Percentiles rank a stretch among this genome's conserved stretches.
Conservation (phyloP, 2,888 invertebrate genomes). For the Spisula solida region DNA sequence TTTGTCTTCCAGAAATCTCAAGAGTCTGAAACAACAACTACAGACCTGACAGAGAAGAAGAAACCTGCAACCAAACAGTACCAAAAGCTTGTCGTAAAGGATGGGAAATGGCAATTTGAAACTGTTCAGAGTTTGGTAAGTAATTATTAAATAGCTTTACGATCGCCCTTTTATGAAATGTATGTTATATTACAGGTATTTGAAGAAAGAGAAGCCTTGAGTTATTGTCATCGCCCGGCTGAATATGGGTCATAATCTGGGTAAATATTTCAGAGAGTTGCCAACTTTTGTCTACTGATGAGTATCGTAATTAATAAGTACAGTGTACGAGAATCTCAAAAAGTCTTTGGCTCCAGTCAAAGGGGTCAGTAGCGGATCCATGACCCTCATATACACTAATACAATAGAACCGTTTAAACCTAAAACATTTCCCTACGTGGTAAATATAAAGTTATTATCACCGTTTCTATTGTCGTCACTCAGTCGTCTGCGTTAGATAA, state of each 20-base stretch:
- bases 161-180: constrained; percentile 42
- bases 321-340: constrained; percentile 37
- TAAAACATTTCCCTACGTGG: too few species aligned
- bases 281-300: constrained; percentile 27
- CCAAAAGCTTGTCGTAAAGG: constrained; percentile 40
- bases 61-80: too few species aligned
- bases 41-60: constrained; percentile 41
- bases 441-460: too few species aligned
- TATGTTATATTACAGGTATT: constrained; percentile 36
- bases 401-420: too few species aligned
- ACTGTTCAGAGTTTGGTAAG: constrained; percentile 47
- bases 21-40: constrained; percentile 36
- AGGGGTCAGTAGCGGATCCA: too few species aligned
- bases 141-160: constrained; percentile 47
- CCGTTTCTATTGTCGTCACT: too few species aligned
- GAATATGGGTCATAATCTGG: constrained; percentile 46
- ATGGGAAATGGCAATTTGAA: constrained; percentile 46
- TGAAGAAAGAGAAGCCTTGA: constrained; percentile 47
- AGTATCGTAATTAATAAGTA: constrained; percentile 43
- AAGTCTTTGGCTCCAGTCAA: neutral
- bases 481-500: too few species aligned
- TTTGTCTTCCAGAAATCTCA: constrained; percentile 28
- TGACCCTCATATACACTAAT: too few species aligned
- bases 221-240: constrained; percentile 43
- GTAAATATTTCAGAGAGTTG: constrained; percentile 30